Base-by-base conservation (phyloP, 2,113 vertebrate genomes). In the Nothocercus nigrocapillus region DNA sequence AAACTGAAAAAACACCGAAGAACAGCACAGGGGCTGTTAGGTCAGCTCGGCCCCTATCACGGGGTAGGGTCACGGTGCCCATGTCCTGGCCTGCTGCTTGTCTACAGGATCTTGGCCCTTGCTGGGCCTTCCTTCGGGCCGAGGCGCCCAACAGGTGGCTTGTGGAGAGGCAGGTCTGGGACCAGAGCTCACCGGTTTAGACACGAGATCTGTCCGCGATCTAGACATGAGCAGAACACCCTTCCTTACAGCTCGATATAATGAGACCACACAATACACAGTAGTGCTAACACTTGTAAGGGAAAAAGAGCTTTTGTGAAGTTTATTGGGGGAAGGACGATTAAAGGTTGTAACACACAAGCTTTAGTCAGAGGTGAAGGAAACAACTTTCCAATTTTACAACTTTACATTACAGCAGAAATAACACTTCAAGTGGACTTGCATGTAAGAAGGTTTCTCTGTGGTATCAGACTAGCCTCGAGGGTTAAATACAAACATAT, bases 211-310 rank as follows among this genome's bases (percentile, higher is more conserved):
- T 49, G 21, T 24, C 22, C 24, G 49, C 22, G 20, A 49, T 49
- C 21, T 49, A 49, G 49, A 24, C 49, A 49, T 24, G 19, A 34
- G 58, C 16, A 11, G 30, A n/a, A 56, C 30, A 24, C 38, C 30
- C 36, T 30, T 51, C 47, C 58, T 58, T 63, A 51, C 4, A 0
- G 61, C 28, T 42, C 4, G 2, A 2, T 4, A 2, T 22, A 13
- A 1, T 11, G 6, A 59, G 64, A 7, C 59, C 9, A n/a, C 4
- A 36, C 42, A 1, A 9, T 1, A 2, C 5, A 0, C 9, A 3
- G 7, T 2, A 17, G 54, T 40, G 2, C 12, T 24, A 62, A 7
- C 45, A 54, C 8, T 0, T 0, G 11, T 13, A 14, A 5, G 24
- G 24, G 49, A 49, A 3, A 9, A 32, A 11, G 11, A 32, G 38